Evolutionary conservation across 1,140 invertebrate genomes (phyloP), one percentile per base, ranked within the genome.

Genomic region (Atopsyche davidsoni): DNA sequence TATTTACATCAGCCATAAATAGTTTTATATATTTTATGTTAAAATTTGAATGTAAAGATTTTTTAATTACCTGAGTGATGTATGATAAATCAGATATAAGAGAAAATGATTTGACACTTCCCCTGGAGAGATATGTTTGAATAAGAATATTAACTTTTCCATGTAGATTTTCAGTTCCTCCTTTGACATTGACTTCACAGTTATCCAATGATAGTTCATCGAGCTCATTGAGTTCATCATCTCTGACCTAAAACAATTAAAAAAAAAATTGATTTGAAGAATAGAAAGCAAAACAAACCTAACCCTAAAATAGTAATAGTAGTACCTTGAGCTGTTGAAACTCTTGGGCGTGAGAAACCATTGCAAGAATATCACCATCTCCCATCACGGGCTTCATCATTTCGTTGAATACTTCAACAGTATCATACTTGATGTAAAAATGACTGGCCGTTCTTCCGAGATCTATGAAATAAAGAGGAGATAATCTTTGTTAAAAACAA

Each of bases 121-220:
- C 83, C 51, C 86, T 74, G 0, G 89, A 93, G 11, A 98, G 76
- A 66, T 86, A 93, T 0, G 90, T 86, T 70, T 99, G 96, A 51
- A 99, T 78, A 3, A 99, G 73, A 62, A 97, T 95, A 68, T 98
- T 98, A 16, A 98, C 94, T 82, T 99, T 99, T 46, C 93, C 95
- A 62, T 90, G 79, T 23, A 90, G 76, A 67, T 95, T 95, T 67
- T 96, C 94, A 13, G 80, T 79, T 1, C 90, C 87, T 11, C 90
- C 89, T 45, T 79, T 75, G 0, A 89, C 82, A 38, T 79, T 73
- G 17, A 93, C 68, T 59, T 87, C 79, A 65, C 92, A 96, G 60
- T 83, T 79, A 24, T 83, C 73, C 2, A 75, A 64, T 22, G 78
- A 71, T 14, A 95, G 68, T 23, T 80, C 70, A 60, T 96, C 89